Evolutionary conservation across 2,888 invertebrate genomes (phyloP).

Genomic region (Aquatica leii): DNA sequence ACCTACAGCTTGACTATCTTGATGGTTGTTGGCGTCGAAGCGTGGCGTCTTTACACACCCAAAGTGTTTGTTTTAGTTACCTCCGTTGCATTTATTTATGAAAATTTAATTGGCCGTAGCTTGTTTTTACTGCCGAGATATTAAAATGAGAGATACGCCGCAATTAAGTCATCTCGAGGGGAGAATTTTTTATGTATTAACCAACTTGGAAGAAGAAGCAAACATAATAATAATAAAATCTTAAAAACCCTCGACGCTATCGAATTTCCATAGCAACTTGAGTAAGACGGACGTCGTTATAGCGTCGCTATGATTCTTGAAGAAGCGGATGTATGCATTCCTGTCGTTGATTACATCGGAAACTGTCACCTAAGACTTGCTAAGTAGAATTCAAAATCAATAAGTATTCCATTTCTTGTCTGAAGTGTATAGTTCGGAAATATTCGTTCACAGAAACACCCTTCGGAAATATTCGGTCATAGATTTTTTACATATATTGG

Average conservation of each 20-base stretch:
- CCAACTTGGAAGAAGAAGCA: constrained; percentile 3
- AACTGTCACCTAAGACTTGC: constrained; percentile 59
- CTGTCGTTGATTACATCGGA: constrained; percentile 45
- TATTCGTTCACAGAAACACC: constrained; percentile 50
- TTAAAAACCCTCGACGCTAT: constrained; percentile 30
- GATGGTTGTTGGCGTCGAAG: constrained; percentile 46
- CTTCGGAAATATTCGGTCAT: constrained; percentile 57
- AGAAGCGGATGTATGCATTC: constrained; percentile 31
- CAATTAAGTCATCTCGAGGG: constrained; percentile 24
- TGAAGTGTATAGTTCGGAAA: constrained; percentile 54
- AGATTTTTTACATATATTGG: constrained; percentile 55
- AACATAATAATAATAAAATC: constrained; percentile 30
- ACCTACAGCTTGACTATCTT: constrained; percentile 44
- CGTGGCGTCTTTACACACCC: constrained; percentile 40
- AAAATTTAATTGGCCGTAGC: constrained; percentile 38
- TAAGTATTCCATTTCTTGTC: constrained; percentile 60
- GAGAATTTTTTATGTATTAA: constrained; percentile 15
- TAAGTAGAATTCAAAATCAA: constrained; percentile 62
- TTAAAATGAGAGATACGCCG: constrained; percentile 25
- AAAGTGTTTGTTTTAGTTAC: constrained; percentile 37
- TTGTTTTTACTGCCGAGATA: constrained; percentile 28
- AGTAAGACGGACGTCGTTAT: constrained; percentile 24
- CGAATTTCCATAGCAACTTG: constrained; percentile 29
- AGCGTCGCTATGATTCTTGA: constrained; percentile 16
- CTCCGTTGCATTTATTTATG: constrained; percentile 40